Base-by-base conservation (phyloP, 2,113 vertebrate species). In the Chloebia gouldiae region DNA sequence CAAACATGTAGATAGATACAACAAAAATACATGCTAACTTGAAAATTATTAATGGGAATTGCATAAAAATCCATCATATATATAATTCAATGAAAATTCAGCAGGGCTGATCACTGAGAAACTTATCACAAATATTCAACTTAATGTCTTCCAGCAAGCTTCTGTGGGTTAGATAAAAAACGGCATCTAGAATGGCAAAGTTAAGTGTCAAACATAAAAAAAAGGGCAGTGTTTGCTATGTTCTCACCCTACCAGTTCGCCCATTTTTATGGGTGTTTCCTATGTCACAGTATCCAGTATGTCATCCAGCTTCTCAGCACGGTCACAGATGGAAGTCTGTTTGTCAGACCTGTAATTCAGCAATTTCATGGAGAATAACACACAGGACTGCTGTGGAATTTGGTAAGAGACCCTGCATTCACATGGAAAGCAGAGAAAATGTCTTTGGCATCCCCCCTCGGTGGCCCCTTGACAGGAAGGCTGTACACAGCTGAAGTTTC, bases 301-400 rank as follows among this genome's bases (percentile, higher is more conserved):
- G 10, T 60, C 71, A 91, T 31, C 51, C 54, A 18, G 17, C 42
- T 92, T 92, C 95, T 92, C 64, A 42, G 37, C 18, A 39, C 35
- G 92, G 22, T 30, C 47, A 63, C 92, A 96, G 95, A 93, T 81
- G 77, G 73, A 92, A 84, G 76, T 37, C 69, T 80, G 88, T 78
- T 47, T n/a, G 53, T 80, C 76, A 73, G 80, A 72, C 63, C 72
- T 80, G 57, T 60, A 95, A 94, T 85, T 77, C 68, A 61, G 71
- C 6, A 0, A 86, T 95, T 97, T 91, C 40, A 93, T 31, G 50
- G 64, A 79, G n/a, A 93, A 60, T 31, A 89, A 82, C 51, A 49
- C 37, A 78, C 0, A 2, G 92, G 64, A 57, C 77, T 28, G 72
- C 76, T 82, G 59, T 42, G 73, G 76, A 94, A 92, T 93, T 91